A percentile compares a stretch with the other conserved stretches of the same genome.
phyloP scores from a whole-genome alignment of 1,140 invertebrate genomes.

The Anastatus disparis region DNA sequence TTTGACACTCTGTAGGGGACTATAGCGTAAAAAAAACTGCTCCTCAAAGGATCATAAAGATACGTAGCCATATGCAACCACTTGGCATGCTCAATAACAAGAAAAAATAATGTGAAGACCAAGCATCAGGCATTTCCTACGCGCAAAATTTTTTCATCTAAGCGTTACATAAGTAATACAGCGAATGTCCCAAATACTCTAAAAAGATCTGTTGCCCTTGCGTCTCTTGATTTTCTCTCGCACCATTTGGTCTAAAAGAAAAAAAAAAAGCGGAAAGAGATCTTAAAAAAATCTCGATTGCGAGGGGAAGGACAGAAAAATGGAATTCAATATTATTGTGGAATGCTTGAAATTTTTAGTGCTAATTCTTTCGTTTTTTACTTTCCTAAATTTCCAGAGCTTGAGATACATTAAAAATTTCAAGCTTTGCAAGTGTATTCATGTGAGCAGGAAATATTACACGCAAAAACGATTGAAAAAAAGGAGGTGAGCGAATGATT shows the following conservation, averaged over 20 bases:
- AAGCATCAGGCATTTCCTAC: too few relatives aligned
- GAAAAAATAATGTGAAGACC: constrained; percentile 6
- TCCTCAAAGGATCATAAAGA: neutral
- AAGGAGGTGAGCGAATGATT: too few relatives aligned
- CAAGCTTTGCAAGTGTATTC: neutral
- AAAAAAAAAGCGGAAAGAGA: constrained; percentile 9
- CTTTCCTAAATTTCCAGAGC: neutral
- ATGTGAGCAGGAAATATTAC: neutral
- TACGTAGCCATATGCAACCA: too few relatives aligned
- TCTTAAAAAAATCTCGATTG: neutral
- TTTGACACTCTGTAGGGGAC: too few relatives aligned
- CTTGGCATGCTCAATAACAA: too few relatives aligned
- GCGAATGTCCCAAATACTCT: constrained; percentile 1
- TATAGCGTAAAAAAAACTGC: neutral
- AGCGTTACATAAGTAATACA: constrained; percentile 26
- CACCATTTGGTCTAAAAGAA: neutral
- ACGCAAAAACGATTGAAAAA: too few relatives aligned
- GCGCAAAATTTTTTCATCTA: neutral
- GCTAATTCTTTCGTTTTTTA: too few relatives aligned
- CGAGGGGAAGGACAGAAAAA: neutral
- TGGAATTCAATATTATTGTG: constrained; percentile 10
- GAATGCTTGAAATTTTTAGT: constrained; percentile 26
- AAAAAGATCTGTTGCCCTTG: too few relatives aligned
- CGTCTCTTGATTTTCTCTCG: neutral
- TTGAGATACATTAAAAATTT: neutral